A percentile compares a stretch with the other conserved stretches of the same genome.
Conservation (phyloP, 2,888 invertebrate genomes). For the Amitus sp. region DNA sequence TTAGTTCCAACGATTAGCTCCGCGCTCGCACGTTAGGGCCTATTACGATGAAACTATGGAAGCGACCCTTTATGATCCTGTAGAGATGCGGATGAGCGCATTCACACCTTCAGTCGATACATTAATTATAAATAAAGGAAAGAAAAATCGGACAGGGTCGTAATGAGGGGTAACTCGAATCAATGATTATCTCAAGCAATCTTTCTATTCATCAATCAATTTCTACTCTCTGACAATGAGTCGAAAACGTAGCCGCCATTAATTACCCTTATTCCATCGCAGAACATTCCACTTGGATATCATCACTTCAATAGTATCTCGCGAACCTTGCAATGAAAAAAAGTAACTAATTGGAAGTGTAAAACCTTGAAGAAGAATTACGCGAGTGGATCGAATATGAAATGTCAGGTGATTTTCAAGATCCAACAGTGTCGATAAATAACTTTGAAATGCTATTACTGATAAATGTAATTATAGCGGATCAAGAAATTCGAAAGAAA, state of each 20-base stretch:
- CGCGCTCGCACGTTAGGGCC: constrained; percentile 1
- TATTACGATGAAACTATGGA: neutral
- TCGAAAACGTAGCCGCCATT: neutral
- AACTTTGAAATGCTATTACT: too few species aligned
- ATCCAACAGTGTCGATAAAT: too few species aligned
- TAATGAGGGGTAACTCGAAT: constrained; percentile 8
- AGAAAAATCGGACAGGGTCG: constrained; percentile 1
- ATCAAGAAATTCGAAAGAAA: too few species aligned
- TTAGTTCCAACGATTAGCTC: constrained; percentile 41
- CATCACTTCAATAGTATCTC: too few species aligned
- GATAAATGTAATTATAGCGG: too few species aligned
- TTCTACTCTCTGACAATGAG: neutral
- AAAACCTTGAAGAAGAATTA: too few species aligned
- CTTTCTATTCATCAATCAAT: constrained; percentile 8
- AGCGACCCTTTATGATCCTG: constrained; percentile 1
- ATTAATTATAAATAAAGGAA: constrained; percentile 3
- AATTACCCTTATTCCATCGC: neutral
- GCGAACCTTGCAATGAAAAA: too few species aligned
- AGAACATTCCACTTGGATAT: neutral
- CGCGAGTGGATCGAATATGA: too few species aligned
- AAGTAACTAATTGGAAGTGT: too few species aligned
- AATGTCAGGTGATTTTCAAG: too few species aligned
- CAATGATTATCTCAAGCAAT: constrained; percentile 7
- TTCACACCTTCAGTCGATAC: constrained; percentile 1
- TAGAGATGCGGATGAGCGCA: constrained; percentile 1